These are phyloP conservation scores for Argentina silus DNA, from an alignment of 2,797 vertebrate genomes.

Conservation along the genomic window DNA sequence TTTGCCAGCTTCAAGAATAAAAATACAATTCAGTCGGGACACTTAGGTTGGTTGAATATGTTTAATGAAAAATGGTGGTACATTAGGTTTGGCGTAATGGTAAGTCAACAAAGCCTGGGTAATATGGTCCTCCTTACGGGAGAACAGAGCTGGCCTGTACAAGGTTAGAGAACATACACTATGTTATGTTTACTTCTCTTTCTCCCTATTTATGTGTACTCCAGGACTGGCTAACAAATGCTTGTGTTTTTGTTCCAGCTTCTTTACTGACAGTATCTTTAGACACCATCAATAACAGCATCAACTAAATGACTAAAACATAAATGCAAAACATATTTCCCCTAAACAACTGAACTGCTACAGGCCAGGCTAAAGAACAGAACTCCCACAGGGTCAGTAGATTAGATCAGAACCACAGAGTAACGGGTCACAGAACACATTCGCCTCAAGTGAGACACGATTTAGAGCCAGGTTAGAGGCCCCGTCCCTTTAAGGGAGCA, in stretches of 20 bases:
- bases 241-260: too few species aligned
- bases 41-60: too few species aligned
- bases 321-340: background rate
- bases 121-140: constrained; percentile 53
- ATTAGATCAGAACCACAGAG: background rate
- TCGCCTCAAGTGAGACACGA: constrained; percentile 45
- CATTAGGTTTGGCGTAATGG: background rate
- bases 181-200: constrained; percentile 29
- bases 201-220: too few species aligned
- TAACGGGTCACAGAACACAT: constrained; percentile 49
- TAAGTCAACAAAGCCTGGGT: constrained; percentile 52
- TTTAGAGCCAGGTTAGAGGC: constrained; percentile 47
- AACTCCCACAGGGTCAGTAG: background rate
- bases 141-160: constrained; percentile 28
- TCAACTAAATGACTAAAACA: background rate
- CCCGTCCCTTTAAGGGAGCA: constrained; percentile 16
- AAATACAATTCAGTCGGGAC: too few species aligned
- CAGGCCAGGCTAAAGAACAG: background rate
- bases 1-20: too few species aligned
- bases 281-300: background rate
- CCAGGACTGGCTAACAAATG: too few species aligned
- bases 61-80: too few species aligned
- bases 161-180: constrained; percentile 33
- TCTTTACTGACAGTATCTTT: background rate
- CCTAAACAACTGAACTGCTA: too few species aligned